Conservation (phyloP, 2,113 vertebrate species). For the Xiphias gladius region DNA sequence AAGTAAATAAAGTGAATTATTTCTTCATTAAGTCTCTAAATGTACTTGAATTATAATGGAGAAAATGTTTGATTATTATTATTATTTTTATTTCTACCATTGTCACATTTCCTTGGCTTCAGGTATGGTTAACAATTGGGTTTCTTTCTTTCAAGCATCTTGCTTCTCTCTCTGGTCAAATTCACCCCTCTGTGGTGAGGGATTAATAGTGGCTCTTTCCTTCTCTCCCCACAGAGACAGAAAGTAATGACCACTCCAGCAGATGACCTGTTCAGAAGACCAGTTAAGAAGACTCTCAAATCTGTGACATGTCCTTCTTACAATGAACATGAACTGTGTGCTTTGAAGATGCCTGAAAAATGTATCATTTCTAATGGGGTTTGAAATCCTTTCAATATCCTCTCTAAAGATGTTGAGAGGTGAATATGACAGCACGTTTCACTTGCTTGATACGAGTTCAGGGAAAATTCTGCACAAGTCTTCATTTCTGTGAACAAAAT, state of each 20-base stretch:
- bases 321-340: background rate
- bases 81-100: too few relatives aligned
- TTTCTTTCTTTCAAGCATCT: background rate
- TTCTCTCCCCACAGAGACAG: constrained; percentile 14
- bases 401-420: too few relatives aligned
- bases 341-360: background rate
- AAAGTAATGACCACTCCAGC: constrained; percentile 1
- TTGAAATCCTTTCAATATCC: too few relatives aligned
- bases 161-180: constrained; percentile 17
- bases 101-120: background rate
- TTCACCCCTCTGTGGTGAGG: constrained; percentile 14
- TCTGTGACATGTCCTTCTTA: background rate
- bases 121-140: background rate
- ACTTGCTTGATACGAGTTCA: too few relatives aligned
- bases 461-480: too few relatives aligned
- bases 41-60: too few relatives aligned
- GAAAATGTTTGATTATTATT: too few relatives aligned
- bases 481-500: too few relatives aligned
- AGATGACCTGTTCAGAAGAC: background rate
- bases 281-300: background rate
- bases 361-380: too few relatives aligned
- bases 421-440: too few relatives aligned
- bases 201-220: background rate
- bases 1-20: constrained; percentile 47
- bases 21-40: too few relatives aligned